Evolutionary conservation across 2,797 vertebrate species (phyloP).

Genomic region (Rhyacichthys aspro): DNA sequence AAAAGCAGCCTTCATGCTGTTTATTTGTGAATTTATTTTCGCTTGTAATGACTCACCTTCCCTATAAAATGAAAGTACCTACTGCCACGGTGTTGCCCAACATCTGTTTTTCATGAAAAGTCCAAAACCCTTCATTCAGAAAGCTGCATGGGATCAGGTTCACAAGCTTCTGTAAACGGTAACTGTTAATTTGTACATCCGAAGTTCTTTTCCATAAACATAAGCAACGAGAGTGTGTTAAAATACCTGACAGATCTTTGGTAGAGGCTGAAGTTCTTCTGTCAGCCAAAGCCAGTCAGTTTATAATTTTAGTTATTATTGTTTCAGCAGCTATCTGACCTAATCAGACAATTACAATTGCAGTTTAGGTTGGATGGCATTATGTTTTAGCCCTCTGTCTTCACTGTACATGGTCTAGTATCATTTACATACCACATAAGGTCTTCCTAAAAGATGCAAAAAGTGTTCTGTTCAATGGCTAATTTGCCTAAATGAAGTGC

Average conservation of each 20-base stretch:
- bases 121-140: slow-evolving; percentile 72
- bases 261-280: slow-evolving; percentile 18
- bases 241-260: slow-evolving; percentile 63
- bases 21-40: slow-evolving; percentile 82
- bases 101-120: slow-evolving; percentile 82
- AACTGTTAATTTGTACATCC: slow-evolving; percentile 85
- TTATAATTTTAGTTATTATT: too few relatives aligned
- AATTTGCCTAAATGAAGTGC: too few relatives aligned
- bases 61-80: slow-evolving; percentile 74
- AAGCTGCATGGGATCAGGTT: slow-evolving; percentile 76
- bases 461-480: too few relatives aligned
- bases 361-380: too few relatives aligned
- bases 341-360: too few relatives aligned
- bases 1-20: slow-evolving; percentile 58
- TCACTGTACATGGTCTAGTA: too few relatives aligned
- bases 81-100: slow-evolving; percentile 61
- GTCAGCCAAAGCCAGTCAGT: slow-evolving; percentile 5
- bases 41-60: slow-evolving; percentile 80
- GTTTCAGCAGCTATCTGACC: too few relatives aligned
- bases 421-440: too few relatives aligned
- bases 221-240: slow-evolving; percentile 70
- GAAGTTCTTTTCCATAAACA: slow-evolving; percentile 79
- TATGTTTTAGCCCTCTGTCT: too few relatives aligned
- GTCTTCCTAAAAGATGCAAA: too few relatives aligned
- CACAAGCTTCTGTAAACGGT: slow-evolving; percentile 79